Base-by-base conservation (phyloP, 2,888 invertebrate species). In the Leptarthrus brevirostris region DNA sequence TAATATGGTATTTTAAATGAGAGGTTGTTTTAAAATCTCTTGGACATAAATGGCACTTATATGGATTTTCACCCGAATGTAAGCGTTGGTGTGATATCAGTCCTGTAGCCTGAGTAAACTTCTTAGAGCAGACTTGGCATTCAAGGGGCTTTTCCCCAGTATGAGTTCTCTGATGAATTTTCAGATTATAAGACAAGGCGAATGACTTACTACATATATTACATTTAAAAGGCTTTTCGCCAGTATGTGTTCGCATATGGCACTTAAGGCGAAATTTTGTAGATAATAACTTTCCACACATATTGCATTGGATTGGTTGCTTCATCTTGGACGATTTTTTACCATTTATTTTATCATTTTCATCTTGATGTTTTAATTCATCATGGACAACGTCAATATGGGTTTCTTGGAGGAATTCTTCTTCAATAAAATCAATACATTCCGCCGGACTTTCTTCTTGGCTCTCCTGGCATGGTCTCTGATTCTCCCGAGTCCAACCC, bases 11-110 rank as follows among this genome's bases (percentile, higher is more conserved):
- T 75, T 79, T 79, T 54, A 80, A 75, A 30, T 80, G 80, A 1
- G 79, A 79, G 64, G 78, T 78, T 56, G 79, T 79, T 58, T 77
- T 78, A 73, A 79, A 80, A 6, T 77, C 74, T 18, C 75, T 76
- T 1, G 78, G 73, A 58, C 80, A 80, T 2, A 78, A 14, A 16
- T 74, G 40, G 24, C 81, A 81, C 10, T 75, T 64, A 54, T 80
- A 80, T 10, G 80, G 80, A 10, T 78, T 73, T 34, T 79, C 76
- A 14, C 79, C 80, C 1, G 78, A 79, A 66, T 80, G 80, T 10
- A 76, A 74, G 8, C 79, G 76, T 64, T 75, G 61, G 74, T 81
- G 80, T 0, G 79, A 58, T 73, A 79, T 79, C 16, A 80, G 64
- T 56, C 80, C 78, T 1, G 80, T 79, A 4, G 77, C 75, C 5